Conservation (phyloP, 2,888 invertebrate species). For the Metopia argyrocephala region DNA sequence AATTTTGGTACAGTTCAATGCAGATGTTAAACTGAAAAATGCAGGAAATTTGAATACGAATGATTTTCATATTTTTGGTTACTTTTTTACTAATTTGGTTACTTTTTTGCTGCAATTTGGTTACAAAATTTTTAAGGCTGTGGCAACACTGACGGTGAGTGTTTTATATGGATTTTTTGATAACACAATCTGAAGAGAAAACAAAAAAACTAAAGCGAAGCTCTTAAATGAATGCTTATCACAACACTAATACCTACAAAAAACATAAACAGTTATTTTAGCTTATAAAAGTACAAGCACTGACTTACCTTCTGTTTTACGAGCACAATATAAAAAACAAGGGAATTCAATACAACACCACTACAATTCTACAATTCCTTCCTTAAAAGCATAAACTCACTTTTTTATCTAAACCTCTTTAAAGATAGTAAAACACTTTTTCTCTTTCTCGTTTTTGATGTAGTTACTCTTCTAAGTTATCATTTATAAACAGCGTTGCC, state of each 20-base stretch:
- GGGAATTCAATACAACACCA: too few relatives aligned
- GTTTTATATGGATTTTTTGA: conserved; percentile 37
- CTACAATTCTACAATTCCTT: too few relatives aligned
- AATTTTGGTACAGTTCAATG: too few relatives aligned
- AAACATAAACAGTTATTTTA: conserved; percentile 44
- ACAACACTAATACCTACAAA: conserved; percentile 30
- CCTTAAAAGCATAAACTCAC: conserved; percentile 40
- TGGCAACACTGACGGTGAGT: too few relatives aligned
- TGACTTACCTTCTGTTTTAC: conserved; percentile 30
- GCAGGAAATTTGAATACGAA: too few relatives aligned
- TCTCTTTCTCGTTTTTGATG: background rate
- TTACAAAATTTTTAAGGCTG: too few relatives aligned
- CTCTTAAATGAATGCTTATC: conserved; percentile 57
- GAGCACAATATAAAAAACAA: conserved; percentile 27
- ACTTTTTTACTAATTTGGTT: too few relatives aligned
- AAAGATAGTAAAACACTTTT: conserved; percentile 18
- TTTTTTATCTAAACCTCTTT: conserved; percentile 61
- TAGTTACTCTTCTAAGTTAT: background rate
- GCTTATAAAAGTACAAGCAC: conserved; percentile 38
- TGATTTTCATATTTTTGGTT: too few relatives aligned
- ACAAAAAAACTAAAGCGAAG: conserved; percentile 41
- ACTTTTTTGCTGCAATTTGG: too few relatives aligned
- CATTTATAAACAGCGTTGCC: too few relatives aligned
- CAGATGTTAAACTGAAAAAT: too few relatives aligned
- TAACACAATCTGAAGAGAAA: conserved; percentile 23